phyloP scores from a whole-genome alignment of 2,888 invertebrate species.

The Papilio protenor region DNA sequence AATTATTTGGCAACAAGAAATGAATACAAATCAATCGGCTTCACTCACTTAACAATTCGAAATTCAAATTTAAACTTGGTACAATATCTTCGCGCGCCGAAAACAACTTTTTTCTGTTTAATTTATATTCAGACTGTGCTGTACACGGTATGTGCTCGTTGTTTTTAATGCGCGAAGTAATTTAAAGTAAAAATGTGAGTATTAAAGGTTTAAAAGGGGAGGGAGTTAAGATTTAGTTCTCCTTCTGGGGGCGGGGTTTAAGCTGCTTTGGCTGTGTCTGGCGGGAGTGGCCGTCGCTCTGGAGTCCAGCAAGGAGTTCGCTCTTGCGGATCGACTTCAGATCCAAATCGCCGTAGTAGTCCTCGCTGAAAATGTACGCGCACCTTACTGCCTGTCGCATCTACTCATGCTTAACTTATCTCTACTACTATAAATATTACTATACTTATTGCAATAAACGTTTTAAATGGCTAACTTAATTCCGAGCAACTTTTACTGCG shows the following conservation, averaged over 20 bases:
- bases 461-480: conserved; percentile 65
- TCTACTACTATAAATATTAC: conserved; percentile 50
- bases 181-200: conserved; percentile 70
- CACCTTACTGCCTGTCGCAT: conserved; percentile 78
- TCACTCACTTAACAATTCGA: conserved; percentile 68
- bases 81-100: conserved; percentile 67
- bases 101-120: conserved; percentile 56
- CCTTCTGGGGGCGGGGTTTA: conserved; percentile 84
- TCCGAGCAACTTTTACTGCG: conserved; percentile 74
- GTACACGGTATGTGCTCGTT: conserved; percentile 48
- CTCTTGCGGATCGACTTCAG: conserved; percentile 97
- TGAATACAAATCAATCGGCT: conserved; percentile 75
- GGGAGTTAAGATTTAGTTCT: conserved; percentile 68
- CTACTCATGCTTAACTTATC: conserved; percentile 61
- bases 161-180: conserved; percentile 66
- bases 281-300: conserved; percentile 83
- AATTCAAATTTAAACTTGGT: conserved; percentile 70
- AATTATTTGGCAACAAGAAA: conserved; percentile 82
- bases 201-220: conserved; percentile 72
- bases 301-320: conserved; percentile 93
- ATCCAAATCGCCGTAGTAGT: conserved; percentile 98
- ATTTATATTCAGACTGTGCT: conserved; percentile 54
- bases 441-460: conserved; percentile 37
- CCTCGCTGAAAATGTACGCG: conserved; percentile 91
- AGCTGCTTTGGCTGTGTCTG: conserved; percentile 74